Evolutionary conservation across 1,140 invertebrate genomes (phyloP).

Genomic region (Conus ventricosus): DNA sequence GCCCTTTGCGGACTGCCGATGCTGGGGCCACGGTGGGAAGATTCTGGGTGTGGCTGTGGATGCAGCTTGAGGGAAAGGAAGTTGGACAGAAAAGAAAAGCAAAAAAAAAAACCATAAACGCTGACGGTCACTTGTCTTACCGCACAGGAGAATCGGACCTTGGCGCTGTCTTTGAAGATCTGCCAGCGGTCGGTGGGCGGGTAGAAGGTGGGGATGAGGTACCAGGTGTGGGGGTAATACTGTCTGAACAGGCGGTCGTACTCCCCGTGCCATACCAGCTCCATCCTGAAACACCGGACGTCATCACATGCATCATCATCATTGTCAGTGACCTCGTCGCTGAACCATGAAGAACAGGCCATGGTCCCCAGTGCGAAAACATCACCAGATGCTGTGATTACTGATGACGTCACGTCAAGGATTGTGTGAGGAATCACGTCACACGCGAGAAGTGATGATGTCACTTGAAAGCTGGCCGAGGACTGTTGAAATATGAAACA

Average conservation of each 20-base stretch:
- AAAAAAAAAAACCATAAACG: no score
- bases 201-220: constrained; percentile 65
- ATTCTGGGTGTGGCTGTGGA: no score
- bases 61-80: no score
- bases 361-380: not conserved
- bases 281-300: constrained; percentile 66
- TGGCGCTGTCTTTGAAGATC: constrained; percentile 74
- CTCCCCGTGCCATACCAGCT: constrained; percentile 73
- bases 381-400: not conserved
- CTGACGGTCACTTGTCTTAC: constrained; percentile 49
- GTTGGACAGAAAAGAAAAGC: no score
- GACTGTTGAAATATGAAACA: no score
- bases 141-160: constrained; percentile 74
- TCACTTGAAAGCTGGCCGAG: no score
- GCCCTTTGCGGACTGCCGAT: no score
- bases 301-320: not conserved
- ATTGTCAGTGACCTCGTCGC: not conserved
- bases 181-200: constrained; percentile 66
- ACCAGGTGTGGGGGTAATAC: constrained; percentile 70
- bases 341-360: not conserved
- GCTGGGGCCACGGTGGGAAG: no score
- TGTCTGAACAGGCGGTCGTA: constrained; percentile 69
- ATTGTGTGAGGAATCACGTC: not conserved
- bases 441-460: not conserved
- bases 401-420: not conserved